A percentile compares a stretch with the other conserved stretches of the same genome.
These are phyloP conservation scores for Zoanthus solanderi DNA, from an alignment of 92 coral and sea anemone species.

Conservation along the genomic window DNA sequence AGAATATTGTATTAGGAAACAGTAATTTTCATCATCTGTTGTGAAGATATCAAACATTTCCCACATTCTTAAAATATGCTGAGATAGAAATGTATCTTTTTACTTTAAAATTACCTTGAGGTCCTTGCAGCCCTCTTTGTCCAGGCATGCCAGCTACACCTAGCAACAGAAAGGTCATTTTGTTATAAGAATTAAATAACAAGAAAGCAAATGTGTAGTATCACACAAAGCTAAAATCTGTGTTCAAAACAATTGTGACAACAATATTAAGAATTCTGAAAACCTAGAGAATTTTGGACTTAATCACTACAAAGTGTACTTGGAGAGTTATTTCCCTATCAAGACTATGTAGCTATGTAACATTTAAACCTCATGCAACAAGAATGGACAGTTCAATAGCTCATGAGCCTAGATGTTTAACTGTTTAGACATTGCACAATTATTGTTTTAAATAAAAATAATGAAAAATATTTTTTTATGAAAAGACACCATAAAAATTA, in stretches of 20 bases:
- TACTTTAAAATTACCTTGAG: conserved; percentile 43
- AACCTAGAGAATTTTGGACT: neutral
- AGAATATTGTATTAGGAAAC: too few relatives aligned
- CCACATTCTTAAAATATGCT: too few relatives aligned
- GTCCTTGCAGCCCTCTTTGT: conserved; percentile 67
- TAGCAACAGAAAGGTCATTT: conserved; percentile 2
- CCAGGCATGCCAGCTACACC: conserved; percentile 69
- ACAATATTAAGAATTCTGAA: neutral
- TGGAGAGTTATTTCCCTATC: too few relatives aligned
- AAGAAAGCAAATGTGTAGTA: neutral
- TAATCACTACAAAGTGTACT: neutral
- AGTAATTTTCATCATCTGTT: too few relatives aligned
- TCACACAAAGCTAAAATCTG: neutral
- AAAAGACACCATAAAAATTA: too few relatives aligned
- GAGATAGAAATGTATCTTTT: neutral
- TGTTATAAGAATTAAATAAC: neutral
- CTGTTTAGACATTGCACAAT: too few relatives aligned
- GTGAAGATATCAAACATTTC: neutral
- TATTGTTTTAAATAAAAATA: too few relatives aligned
- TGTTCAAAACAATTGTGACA: neutral
- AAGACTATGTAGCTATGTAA: too few relatives aligned
- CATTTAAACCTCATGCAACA: too few relatives aligned
- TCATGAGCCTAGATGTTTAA: too few relatives aligned
- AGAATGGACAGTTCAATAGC: too few relatives aligned
- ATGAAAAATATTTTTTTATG: too few relatives aligned